These are phyloP conservation scores for Umimayanthus kanabou DNA, from an alignment of 92 coral and sea anemone species.

Conservation along the genomic window DNA sequence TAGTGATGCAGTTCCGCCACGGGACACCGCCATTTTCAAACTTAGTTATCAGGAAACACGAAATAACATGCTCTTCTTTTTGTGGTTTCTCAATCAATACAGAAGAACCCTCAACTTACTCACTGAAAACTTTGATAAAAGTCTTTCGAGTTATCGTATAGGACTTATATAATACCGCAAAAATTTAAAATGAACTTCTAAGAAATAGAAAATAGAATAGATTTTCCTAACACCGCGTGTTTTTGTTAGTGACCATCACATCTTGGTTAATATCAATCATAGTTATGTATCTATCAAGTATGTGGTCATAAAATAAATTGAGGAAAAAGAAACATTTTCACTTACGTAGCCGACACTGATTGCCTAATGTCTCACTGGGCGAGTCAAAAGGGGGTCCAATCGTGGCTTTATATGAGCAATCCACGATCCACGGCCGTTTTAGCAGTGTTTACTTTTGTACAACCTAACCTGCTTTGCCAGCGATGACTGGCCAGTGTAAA, in stretches of 20 bases:
- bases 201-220: neutral
- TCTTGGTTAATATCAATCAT: constrained; percentile 36
- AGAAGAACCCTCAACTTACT: neutral
- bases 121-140: constrained; percentile 30
- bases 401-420: neutral
- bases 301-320: constrained; percentile 26
- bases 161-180: constrained; percentile 7
- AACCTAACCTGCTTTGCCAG: neutral
- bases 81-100: constrained; percentile 34
- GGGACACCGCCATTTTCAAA: neutral
- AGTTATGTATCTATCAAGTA: constrained; percentile 17
- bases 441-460: constrained; percentile 2
- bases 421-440: neutral
- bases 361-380: constrained; percentile 15
- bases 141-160: neutral
- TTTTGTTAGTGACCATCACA: neutral
- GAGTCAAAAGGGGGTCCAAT: constrained; percentile 7
- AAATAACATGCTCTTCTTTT: neutral
- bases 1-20: neutral
- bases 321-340: constrained; percentile 34
- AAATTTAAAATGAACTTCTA: neutral
- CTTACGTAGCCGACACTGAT: constrained; percentile 40
- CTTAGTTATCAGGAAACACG: neutral
- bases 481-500: constrained; percentile 7
- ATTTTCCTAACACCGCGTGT: neutral